These are phyloP conservation scores for Epirrita christyi DNA, from an alignment of 2,888 invertebrate genomes.

Conservation along the genomic window DNA sequence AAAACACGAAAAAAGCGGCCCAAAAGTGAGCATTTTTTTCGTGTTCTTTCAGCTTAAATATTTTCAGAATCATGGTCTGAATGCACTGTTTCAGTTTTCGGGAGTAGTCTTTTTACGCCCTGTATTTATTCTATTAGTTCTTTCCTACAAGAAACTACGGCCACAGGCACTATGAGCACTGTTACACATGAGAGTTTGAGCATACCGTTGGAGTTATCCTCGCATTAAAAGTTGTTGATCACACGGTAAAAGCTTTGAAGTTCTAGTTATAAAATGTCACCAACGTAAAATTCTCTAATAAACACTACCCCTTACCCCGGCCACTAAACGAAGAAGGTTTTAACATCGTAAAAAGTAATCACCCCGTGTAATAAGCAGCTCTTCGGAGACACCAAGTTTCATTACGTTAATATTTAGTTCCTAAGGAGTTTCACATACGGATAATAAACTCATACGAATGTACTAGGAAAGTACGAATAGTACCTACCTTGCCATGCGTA, in stretches of 20 bases:
- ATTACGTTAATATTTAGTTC: constrained; percentile 31
- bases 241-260: neutral
- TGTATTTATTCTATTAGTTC: too few species aligned
- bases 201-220: too few species aligned
- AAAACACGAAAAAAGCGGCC: too few species aligned
- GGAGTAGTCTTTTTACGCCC: too few species aligned
- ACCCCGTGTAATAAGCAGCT: constrained; percentile 25
- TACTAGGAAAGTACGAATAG: neutral
- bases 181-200: too few species aligned
- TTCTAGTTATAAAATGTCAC: neutral
- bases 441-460: neutral
- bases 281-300: constrained; percentile 6
- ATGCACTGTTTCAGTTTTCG: too few species aligned
- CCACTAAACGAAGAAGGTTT: constrained; percentile 28
- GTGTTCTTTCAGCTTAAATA: too few species aligned
- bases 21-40: too few species aligned
- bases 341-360: constrained; percentile 34
- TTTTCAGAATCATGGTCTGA: too few species aligned
- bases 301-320: constrained; percentile 10
- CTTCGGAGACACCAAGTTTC: constrained; percentile 27
- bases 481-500: too few species aligned
- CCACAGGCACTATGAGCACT: too few species aligned
- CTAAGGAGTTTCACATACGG: constrained; percentile 7
- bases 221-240: neutral
- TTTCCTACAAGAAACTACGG: too few species aligned